Conservation (phyloP, 2,888 invertebrate genomes). For the Gymnoscelis rufifasciata region DNA sequence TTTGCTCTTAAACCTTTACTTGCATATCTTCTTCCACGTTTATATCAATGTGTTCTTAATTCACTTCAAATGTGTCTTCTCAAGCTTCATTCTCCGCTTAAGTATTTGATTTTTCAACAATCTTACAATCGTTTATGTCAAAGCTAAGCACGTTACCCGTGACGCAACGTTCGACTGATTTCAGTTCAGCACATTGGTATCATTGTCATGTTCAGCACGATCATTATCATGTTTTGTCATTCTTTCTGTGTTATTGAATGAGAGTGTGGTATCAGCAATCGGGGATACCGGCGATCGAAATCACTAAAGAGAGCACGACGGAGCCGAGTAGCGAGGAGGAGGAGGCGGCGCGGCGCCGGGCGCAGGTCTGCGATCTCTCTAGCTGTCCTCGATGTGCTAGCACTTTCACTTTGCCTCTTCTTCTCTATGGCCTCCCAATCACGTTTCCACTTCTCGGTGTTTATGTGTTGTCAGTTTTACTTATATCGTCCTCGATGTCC, state of each 20-base stretch:
- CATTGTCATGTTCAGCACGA: slow-evolving; percentile 50
- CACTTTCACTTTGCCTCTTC: slow-evolving; percentile 74
- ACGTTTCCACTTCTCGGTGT: slow-evolving; percentile 75
- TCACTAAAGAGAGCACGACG: slow-evolving; percentile 86
- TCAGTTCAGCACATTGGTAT: slow-evolving; percentile 30
- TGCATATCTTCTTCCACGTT: slow-evolving; percentile 35
- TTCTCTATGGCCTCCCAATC: slow-evolving; percentile 66
- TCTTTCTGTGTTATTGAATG: slow-evolving; percentile 62
- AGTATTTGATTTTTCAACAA: slow-evolving; percentile 30
- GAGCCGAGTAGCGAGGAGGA: slow-evolving; percentile 86
- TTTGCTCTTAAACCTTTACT: slow-evolving; percentile 42
- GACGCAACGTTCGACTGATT: slow-evolving; percentile 22
- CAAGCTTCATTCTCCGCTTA: slow-evolving; percentile 29
- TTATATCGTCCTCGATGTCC: slow-evolving; percentile 62
- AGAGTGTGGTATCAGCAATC: slow-evolving; percentile 76
- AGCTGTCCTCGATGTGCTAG: slow-evolving; percentile 76
- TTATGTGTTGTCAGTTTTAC: slow-evolving; percentile 73
- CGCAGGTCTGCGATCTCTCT: slow-evolving; percentile 77
- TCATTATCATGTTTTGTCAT: slow-evolving; percentile 51
- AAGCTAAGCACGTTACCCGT: slow-evolving; percentile 21
- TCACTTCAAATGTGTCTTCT: slow-evolving; percentile 23
- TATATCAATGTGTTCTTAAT: slow-evolving; percentile 35
- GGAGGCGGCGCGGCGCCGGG: slow-evolving; percentile 65
- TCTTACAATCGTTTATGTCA: slow-evolving; percentile 19
- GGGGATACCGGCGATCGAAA: slow-evolving; percentile 83